A percentile compares a stretch with the other conserved stretches of the same genome.
phyloP scores from a whole-genome alignment of 2,797 vertebrate species.

The Chiroxiphia lanceolata region DNA sequence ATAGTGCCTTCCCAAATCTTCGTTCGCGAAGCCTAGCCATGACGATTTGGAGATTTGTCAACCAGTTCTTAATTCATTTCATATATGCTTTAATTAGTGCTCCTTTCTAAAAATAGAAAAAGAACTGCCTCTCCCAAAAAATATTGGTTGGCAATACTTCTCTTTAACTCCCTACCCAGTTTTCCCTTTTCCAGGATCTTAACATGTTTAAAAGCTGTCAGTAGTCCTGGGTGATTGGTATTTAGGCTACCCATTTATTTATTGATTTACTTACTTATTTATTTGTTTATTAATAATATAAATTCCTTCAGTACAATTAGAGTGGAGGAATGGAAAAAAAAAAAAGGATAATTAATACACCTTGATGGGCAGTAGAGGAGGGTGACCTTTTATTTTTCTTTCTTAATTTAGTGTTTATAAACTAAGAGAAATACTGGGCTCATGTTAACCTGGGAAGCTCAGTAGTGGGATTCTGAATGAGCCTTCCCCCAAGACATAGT shows the following conservation, averaged over 20 bases:
- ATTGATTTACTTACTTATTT: no score
- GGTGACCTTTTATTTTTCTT: background rate
- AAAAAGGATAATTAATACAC: background rate
- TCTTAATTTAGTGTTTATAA: background rate
- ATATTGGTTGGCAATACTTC: background rate
- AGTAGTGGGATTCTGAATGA: background rate
- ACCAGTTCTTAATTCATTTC: background rate
- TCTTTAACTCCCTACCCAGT: background rate
- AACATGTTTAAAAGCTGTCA: background rate
- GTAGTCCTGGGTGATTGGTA: background rate
- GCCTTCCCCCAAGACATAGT: fast-evolving
- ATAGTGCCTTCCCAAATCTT: no score
- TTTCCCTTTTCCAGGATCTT: background rate
- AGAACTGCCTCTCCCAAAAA: background rate
- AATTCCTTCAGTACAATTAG: no score
- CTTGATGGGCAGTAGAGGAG: no score
- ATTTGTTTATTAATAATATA: background rate
- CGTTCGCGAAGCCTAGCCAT: no score
- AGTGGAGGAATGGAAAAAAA: no score
- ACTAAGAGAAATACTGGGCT: fast-evolving
- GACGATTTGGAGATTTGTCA: background rate
- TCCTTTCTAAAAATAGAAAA: background rate
- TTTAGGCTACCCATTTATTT: background rate
- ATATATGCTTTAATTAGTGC: background rate
- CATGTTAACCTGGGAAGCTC: background rate